Evolutionary conservation across 2,113 vertebrate genomes (phyloP), one percentile per base, ranked within the genome.

Genomic region (Phycodurus eques): DNA sequence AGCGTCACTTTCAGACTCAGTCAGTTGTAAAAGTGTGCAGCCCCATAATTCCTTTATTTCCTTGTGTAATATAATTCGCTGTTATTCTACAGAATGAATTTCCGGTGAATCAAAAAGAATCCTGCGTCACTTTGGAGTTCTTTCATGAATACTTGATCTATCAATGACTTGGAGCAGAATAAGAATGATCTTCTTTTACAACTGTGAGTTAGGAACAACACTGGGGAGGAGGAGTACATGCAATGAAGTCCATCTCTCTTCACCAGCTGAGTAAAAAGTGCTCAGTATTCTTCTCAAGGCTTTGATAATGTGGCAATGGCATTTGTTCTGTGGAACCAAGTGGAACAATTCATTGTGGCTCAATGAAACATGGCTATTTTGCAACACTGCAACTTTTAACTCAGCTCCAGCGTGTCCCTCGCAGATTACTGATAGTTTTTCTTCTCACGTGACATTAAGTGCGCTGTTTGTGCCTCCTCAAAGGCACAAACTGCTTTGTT

Each of bases 231-330:
- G 22, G n/a, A 12, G 9, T 57, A 4, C 12, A 47, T 39, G 42
- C 15, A 39, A 0, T 72, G 22, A 67, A 72, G 51, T 13, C 27
- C 8, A 22, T 22, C 54, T 44, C 1, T 71, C 68, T 68, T 68
- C 64, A 71, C 53, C 31, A 51, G 5, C 54, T 47, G 33, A 71
- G 8, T 68, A 68, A 22, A 68, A 22, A 46, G 14, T 31, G 33
- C 9, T 81, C 49, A 56, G 62, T 77, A 62, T 68, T 78, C 54
- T 22, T 12, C 42, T 75, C 51, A 69, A 43, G 31, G 35, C 5
- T 20, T 69, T 19, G 39, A 22, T 65, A 51, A 70, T 68, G 51
- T 60, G 51, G 64, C 31, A 62, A 49, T 2, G 7, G 8, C 22
- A 35, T 27, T 13, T 39, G 17, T 68, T 68, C 19, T 63, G 39